Evolutionary conservation across 2,888 invertebrate genomes (phyloP), one percentile per base, ranked within the genome.

Genomic region (Gandaritis pyraliata): DNA sequence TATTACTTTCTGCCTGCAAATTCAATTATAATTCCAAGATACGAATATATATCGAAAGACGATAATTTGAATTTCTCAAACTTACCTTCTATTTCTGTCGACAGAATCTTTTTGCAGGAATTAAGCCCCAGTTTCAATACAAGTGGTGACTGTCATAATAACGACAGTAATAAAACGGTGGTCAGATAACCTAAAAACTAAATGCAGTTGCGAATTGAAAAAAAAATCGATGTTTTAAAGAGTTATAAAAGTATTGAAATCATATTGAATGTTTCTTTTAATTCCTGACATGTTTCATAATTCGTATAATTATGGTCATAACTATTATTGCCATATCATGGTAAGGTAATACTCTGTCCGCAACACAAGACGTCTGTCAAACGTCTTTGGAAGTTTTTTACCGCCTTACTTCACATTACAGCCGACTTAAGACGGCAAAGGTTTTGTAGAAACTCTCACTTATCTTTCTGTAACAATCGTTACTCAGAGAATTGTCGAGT

Each of bases 401-500:
- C n/a, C n/a, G n/a, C n/a, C n/a, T n/a, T n/a, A n/a, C n/a, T 33
- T 33, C 8, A 33, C 1, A 33, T 33, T 8, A 33, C 8, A 8
- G 8, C 33, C 5, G 33, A 0, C 8, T 5, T 30, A 30, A 4
- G 33, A 39, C 30, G 52, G 29, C 41, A 6, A 43, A 16, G 12
- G 7, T 29, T 36, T 45, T 18, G 23, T 0, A 0, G n/a, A 12
- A 46, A 46, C 15, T 2, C 43, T 18, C 64, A 36, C 30, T 46
- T 60, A 61, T 64, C 58, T 59, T 66, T 64, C 50, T 50, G 61
- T 63, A 64, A 64, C 75, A 78, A 78, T 76, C 75, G 70, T 75
- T 78, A 78, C 77, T 81, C 78, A 74, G 75, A 69, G 76, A 78
- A 78, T 79, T 82, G 76, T 77, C 72, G 71, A 80, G 80, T 83